Base-by-base conservation (phyloP, 2,113 vertebrate species). In the Apodemus speciosus region DNA sequence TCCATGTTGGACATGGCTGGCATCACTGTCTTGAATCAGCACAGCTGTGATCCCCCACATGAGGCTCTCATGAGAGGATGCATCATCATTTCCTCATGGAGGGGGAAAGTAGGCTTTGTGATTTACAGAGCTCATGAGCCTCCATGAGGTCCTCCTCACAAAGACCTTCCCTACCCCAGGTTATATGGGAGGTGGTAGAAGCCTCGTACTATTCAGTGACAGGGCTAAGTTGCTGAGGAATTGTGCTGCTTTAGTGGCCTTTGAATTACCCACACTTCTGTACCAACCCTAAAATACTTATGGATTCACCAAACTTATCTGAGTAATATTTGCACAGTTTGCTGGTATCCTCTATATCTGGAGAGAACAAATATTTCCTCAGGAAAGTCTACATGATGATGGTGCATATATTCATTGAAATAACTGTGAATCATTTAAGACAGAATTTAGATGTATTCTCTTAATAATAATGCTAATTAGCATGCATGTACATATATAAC, bases 351-450 rank as follows among this genome's bases (percentile, higher is more conserved):
- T 69, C 10, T 38, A 23, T 71, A 53, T 71, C 20, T 86, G 21
- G 21, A 38, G 21, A 71, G 64, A 69, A 40, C n/a, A 58, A n/a
- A 53, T 86, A 35, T 21, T 4, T 68, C 20, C n/a, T 38, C 46
- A 69, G 46, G 83, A 49, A 86, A 69, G 38, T 32, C 46, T n/a
- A 18, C 49, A 38, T 86, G 46, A 80, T 4, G 32, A n/a, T 94
- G 30, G 43, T 64, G 60, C 0, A 46, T 15, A 87, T 21, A 62
- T 35, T 84, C 9, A 32, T 46, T 83, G 56, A 84, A 91, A 49
- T 72, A 92, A 46, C 49, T 90, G 51, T 84, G 75, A 92, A 32
- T 43, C 84, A 76, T 40, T 62, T 84, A 73, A 76, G 62, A 83
- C 2, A 30, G 43, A 92, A 72, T 93, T 77, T 94, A 85, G 2